These are phyloP conservation scores for Hyles lineata DNA, from an alignment of 2,888 invertebrate species.

Conservation along the genomic window DNA sequence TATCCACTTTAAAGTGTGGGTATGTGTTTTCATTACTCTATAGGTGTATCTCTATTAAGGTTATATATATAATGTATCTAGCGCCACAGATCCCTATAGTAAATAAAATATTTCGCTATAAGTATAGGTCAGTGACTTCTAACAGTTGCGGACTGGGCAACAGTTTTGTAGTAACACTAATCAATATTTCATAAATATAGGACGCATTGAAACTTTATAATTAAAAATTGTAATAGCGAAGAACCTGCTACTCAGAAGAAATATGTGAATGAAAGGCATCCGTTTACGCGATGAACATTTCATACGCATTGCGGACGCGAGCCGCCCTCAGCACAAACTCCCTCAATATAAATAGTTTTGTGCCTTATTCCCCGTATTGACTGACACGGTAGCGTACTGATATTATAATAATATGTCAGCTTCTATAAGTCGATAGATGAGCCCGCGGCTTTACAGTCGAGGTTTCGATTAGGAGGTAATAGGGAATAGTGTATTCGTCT, in stretches of 20 bases:
- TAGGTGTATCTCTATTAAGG: too few relatives aligned
- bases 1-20: too few relatives aligned
- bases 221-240: not conserved
- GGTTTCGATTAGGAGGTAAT: too few relatives aligned
- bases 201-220: not conserved
- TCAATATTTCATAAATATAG: not conserved
- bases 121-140: too few relatives aligned
- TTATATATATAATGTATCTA: too few relatives aligned
- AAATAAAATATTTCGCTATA: too few relatives aligned
- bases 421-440: too few relatives aligned
- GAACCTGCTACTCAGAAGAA: not conserved
- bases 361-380: not conserved
- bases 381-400: not conserved
- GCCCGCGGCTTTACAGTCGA: too few relatives aligned
- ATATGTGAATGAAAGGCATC: constrained; percentile 1
- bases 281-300: constrained; percentile 2
- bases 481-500: too few relatives aligned
- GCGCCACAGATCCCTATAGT: too few relatives aligned
- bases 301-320: constrained; percentile 10
- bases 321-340: constrained; percentile 5
- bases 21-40: too few relatives aligned
- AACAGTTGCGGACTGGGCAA: not conserved
- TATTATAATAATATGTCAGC: not conserved
- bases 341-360: constrained; percentile 17
- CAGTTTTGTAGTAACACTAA: not conserved